Evolutionary conservation across 2,113 vertebrate genomes (phyloP).

Genomic region (Callionymus lyra): DNA sequence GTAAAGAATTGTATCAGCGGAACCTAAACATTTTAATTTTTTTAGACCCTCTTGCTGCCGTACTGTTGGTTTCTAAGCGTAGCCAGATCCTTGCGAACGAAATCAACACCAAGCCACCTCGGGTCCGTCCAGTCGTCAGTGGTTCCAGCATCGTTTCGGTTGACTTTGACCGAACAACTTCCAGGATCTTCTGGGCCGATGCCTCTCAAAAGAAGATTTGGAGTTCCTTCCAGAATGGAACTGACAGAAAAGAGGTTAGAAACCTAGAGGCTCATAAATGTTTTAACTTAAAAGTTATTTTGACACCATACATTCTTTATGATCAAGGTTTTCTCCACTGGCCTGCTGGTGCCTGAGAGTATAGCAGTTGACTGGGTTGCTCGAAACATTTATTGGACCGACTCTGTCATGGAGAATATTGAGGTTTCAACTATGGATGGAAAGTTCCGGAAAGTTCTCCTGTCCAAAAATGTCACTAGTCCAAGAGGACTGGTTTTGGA

Average conservation of each 20-base stretch:
- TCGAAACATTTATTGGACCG: constrained; percentile 65
- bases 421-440: constrained; percentile 68
- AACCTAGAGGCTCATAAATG: neutral
- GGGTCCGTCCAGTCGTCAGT: constrained; percentile 28
- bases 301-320: neutral
- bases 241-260: constrained; percentile 27
- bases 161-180: constrained; percentile 54
- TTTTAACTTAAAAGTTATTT: neutral
- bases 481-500: constrained; percentile 64
- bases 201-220: constrained; percentile 54
- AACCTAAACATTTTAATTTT: too few relatives aligned
- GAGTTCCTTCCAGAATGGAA: constrained; percentile 52
- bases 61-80: constrained; percentile 51
- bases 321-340: constrained; percentile 54
- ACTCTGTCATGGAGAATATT: constrained; percentile 63
- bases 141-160: constrained; percentile 51
- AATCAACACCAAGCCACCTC: constrained; percentile 43
- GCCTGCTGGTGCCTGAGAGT: constrained; percentile 57
- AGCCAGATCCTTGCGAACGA: constrained; percentile 50
- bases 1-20: too few relatives aligned
- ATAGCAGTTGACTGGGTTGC: constrained; percentile 68
- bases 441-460: constrained; percentile 54
- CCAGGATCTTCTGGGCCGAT: constrained; percentile 62
- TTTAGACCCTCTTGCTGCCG: constrained; percentile 38
- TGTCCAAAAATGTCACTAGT: constrained; percentile 59